Base-by-base conservation (phyloP, 2,888 invertebrate genomes). In the Diarsia brunnea region DNA sequence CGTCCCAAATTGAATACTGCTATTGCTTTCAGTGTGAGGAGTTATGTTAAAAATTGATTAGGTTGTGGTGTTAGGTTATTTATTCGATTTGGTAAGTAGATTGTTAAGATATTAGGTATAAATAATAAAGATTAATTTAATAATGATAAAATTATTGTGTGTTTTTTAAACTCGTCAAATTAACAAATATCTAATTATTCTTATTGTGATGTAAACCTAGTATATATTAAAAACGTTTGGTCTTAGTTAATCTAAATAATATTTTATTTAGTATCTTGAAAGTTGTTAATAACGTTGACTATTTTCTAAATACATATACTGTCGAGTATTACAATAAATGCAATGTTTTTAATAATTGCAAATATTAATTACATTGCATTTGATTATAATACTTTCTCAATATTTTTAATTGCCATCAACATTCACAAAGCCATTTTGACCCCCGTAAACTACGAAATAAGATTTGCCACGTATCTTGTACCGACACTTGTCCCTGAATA, bases 1-100 rank as follows among this genome's bases (percentile, higher is more conserved):
- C 69, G 74, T 81, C 73, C 75, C 55, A 75, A 81, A 87, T 87
- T 85, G 84, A 88, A 87, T 84, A 69, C 79, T 88, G 77, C 60
- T 69, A 63, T 78, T 69, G 64, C 72, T 77, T 69, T 47, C 60
- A 53, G 72, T 38, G 38, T 74, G 73, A 1, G n/a, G 55, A 67
- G 58, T 78, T 69, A 74, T 73, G 45, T 45, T 74, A 47, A 66
- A 24, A n/a, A n/a, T 75, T 78, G 64, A 64, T 75, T 68, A 78
- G 65, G 64, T 72, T 75, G 27, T 27, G 38, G 31, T 69, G n/a
- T 38, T 47, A 70, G 73, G 64, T 38, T 64, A 74, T 76, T 77
- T 53, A 21, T 67, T 67, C 1, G 16, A 38, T 27, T 21, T 21
- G 3, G 10, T 63, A 2, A 21, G 12, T 4, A 7, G 4, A 38